Base-by-base conservation (phyloP, 2,797 vertebrate genomes). In the Darevskia mixta region DNA sequence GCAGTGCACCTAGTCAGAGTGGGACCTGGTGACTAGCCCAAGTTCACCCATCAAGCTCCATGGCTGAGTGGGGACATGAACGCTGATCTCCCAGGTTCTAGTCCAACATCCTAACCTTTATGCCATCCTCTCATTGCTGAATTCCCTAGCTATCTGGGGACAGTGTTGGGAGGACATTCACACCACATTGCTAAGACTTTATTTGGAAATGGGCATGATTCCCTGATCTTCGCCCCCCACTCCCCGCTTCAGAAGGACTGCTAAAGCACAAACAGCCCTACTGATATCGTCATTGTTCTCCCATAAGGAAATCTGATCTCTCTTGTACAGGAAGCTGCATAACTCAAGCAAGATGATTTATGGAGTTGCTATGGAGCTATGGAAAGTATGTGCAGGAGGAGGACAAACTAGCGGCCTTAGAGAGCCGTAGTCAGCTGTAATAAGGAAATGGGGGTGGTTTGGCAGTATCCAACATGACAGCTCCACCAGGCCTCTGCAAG, bases 341-440 rank as follows among this genome's bases (percentile, higher is more conserved):
- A 25, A 80, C 18, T 38, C 29, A 67, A 72, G 25, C 8, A 11
- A 72, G 67, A 81, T 58, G 55, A 73, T 80, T 58, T 72, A 58
- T 72, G 32, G 45, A 72, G 86, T 81, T 87, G 78, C 77, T 15
- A 81, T 80, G 86, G 86, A 69, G 77, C 67, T 87, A 72, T 41
- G 15, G 29, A 87, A 81, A 87, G 78, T 17, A 1, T 45, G 61
- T 18, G 29, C 11, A 17, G 32, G 13, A 45, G 76, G 23, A 17
- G 20, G 41, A 18, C 27, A 1, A 27, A 1, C 10, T 11, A 11
- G 20, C 8, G 11, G 41, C 41, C 85, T 79, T 27, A 23, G n/a
- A 77, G 85, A 9, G 38, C 18, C 49, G 8, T 5, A 27, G 32
- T 75, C 20, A 27, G 55, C 71, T 61, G 32, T n/a, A 58, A 10